Conservation (phyloP, 2,888 invertebrate genomes). For the Harmothoe impar region DNA sequence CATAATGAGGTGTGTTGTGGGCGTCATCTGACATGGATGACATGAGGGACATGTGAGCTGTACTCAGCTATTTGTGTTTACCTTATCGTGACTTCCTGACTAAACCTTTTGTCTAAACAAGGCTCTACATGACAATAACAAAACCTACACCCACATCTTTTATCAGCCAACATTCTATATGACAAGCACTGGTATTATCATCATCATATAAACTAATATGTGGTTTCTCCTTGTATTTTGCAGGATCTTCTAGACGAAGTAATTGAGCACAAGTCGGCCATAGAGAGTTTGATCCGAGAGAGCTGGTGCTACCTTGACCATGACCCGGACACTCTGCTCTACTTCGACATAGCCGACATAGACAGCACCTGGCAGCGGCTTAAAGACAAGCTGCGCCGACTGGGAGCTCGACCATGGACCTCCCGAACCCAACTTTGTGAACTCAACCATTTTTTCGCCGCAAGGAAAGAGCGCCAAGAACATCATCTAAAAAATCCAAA, state of each 20-base stretch:
- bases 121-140: no score
- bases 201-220: no score
- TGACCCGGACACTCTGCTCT: constrained; percentile 45
- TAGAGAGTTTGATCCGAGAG: constrained; percentile 43
- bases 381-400: constrained; percentile 19
- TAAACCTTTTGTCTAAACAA: no score
- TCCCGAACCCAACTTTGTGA: constrained; percentile 40
- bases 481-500: no score
- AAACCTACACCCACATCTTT: no score
- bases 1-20: no score
- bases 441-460: constrained; percentile 21
- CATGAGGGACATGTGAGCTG: no score
- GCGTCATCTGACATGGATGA: no score
- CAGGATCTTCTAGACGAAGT: constrained; percentile 57
- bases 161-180: no score
- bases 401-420: constrained; percentile 47
- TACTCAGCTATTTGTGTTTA: no score
- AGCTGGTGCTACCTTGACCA: constrained; percentile 50
- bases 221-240: not conserved
- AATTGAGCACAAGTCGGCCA: constrained; percentile 45
- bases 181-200: no score
- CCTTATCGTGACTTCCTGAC: no score
- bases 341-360: constrained; percentile 50
- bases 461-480: constrained; percentile 52
- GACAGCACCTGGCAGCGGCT: constrained; percentile 27